Evolutionary conservation across 2,888 invertebrate genomes (phyloP), one percentile per base, ranked within the genome.

Genomic region (Merodon equestris): DNA sequence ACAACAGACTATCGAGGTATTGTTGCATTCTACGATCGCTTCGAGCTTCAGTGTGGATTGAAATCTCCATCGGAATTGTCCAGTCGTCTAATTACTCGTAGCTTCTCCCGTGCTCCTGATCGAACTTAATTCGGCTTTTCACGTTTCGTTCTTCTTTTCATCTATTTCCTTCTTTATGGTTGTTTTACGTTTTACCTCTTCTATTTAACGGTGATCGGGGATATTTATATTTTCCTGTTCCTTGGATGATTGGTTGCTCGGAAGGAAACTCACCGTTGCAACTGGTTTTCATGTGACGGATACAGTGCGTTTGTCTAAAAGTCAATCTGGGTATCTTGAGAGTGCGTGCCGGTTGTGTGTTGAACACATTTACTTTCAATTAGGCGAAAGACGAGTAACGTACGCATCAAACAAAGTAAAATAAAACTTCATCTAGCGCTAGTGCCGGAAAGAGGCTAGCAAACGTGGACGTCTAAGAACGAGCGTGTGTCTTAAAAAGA

Each of bases 21-120:
- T 82, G 77, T 83, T 82, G 76, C 74, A 81, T 84, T 84, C 82
- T 83, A 76, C 73, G 81, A 70, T 72, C 67, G 68, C 82, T 81
- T 77, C 83, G 81, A 82, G 81, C 79, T 81, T 85, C 83, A 85
- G 85, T 85, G 82, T 82, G 77, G 82, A 83, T 83, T 84, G 82
- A 84, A 84, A 83, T 84, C 84, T 84, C 82, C 77, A 82, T 76
- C 81, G 74, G 79, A 77, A 63, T 51, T 81, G 81, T 67, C 58
- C 72, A 81, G 50, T 51, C 60, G 54, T 40, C 63, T 54, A 63
- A 60, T 53, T 53, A 70, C n/a, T n/a, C n/a, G n/a, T n/a, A n/a
- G n/a, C n/a, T n/a, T n/a, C n/a, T n/a, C n/a, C n/a, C 3, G 27
- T 27, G 17, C 63, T 68, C 67, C 38, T 61, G 54, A 18, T 47